Percentiles rank a stretch among this genome's conserved stretches.
Evolutionary conservation across 2,113 vertebrate genomes (phyloP).

Genomic region (Nansenia antarctica): DNA sequence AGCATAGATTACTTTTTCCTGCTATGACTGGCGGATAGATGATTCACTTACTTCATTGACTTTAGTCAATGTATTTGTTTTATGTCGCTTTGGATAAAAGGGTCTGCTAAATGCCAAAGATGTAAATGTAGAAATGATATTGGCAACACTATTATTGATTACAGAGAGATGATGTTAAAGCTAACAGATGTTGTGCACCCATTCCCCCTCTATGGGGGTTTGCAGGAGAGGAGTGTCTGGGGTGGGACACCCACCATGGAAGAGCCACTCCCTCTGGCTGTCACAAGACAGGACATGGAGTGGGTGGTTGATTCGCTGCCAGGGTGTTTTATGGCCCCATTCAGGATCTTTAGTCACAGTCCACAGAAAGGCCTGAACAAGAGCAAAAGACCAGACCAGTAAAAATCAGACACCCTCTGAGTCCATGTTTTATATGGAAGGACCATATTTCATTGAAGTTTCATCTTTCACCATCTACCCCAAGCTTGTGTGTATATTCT

Average conservation of each 20-base stretch:
- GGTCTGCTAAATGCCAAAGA: too few relatives aligned
- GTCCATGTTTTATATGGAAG: constrained; percentile 19
- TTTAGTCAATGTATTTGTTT: too few relatives aligned
- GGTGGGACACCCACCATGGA: constrained; percentile 30
- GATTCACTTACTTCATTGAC: too few relatives aligned
- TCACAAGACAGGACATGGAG: constrained; percentile 7
- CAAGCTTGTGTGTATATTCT: not conserved
- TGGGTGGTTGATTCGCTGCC: constrained; percentile 37
- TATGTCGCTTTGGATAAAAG: too few relatives aligned
- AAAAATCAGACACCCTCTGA: constrained; percentile 22
- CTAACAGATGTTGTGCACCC: constrained; percentile 41
- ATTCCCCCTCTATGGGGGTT: constrained; percentile 26
- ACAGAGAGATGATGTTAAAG: constrained; percentile 32
- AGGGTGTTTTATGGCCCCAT: constrained; percentile 54
- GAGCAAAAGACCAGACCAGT: constrained; percentile 8
- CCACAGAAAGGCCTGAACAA: not conserved
- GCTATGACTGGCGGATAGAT: too few relatives aligned
- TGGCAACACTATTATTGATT: constrained; percentile 41
- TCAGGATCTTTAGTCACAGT: constrained; percentile 21
- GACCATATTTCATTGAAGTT: constrained; percentile 6
- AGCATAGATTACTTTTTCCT: too few relatives aligned
- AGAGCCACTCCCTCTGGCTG: constrained; percentile 35
- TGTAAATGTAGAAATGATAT: too few relatives aligned
- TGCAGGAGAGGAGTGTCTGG: constrained; percentile 17
- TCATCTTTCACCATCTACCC: not conserved